Percentiles rank a stretch among this genome's conserved stretches.
Evolutionary conservation across 2,113 vertebrate species (phyloP).

Genomic region (Corythornis madagascariensis): DNA sequence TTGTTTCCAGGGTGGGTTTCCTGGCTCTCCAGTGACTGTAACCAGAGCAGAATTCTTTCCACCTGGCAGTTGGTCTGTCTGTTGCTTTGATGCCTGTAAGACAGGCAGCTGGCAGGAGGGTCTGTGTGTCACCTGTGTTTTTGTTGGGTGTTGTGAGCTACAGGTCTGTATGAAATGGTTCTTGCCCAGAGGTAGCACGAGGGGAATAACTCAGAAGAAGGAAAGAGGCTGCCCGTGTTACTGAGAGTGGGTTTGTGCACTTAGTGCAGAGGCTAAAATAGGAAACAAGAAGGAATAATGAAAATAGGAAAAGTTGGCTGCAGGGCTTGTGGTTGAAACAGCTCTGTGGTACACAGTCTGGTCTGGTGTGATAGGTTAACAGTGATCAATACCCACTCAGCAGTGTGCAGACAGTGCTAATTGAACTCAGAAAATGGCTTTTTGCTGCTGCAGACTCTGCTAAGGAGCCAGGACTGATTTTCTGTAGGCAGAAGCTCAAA

Average conservation of each 20-base stretch:
- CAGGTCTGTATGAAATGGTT: not conserved
- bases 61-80: not conserved
- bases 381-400: conserved; percentile 50
- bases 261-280: conserved; percentile 37
- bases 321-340: not conserved
- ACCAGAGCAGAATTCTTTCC: not conserved
- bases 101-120: not conserved
- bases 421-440: conserved; percentile 56
- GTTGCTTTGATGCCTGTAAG: not conserved
- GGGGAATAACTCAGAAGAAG: not conserved
- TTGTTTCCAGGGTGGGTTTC: not conserved
- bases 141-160: not conserved
- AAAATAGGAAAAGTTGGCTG: not conserved
- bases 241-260: not conserved
- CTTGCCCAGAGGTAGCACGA: not conserved
- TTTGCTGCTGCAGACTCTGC: not conserved
- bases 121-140: not conserved
- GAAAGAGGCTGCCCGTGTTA: not conserved
- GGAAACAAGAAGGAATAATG: not conserved
- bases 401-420: conserved; percentile 72
- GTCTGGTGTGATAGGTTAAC: not conserved
- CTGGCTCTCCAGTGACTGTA: not conserved
- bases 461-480: not conserved
- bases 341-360: conserved; percentile 13
- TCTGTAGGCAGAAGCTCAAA: not conserved